Percentiles rank a stretch among this genome's conserved stretches.
phyloP scores from a whole-genome alignment of 2,797 vertebrate species.

The Hydrophis major region DNA sequence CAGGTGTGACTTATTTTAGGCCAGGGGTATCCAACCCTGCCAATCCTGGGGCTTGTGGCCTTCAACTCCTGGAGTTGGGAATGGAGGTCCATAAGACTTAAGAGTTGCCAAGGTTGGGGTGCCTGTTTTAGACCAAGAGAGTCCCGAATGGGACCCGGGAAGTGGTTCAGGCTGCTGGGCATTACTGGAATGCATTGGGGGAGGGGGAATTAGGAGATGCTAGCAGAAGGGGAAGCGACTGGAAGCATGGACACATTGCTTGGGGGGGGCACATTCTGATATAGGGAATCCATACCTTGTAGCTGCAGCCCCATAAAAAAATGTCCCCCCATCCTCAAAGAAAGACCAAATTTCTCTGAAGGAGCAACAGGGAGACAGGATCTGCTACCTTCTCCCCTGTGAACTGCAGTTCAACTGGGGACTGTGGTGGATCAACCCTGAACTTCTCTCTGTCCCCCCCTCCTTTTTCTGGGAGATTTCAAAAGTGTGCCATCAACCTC shows the following conservation, averaged over 20 bases:
- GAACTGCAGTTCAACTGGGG: too few species aligned
- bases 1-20: background rate
- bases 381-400: background rate
- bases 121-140: background rate
- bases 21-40: too few species aligned
- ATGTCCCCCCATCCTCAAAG: background rate
- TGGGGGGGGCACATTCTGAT: background rate
- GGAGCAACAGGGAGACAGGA: background rate
- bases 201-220: background rate
- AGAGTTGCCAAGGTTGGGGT: background rate
- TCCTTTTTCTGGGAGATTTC: background rate
- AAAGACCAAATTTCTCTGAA: background rate
- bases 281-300: background rate
- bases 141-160: background rate
- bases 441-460: background rate
- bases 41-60: background rate
- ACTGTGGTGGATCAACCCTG: background rate
- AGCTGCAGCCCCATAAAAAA: background rate
- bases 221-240: conserved; percentile 12
- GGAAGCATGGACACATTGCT: background rate
- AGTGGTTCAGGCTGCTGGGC: background rate
- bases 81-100: background rate
- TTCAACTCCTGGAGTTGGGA: background rate
- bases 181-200: background rate
- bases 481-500: conserved; percentile 26